Base-by-base conservation (phyloP, 2,888 invertebrate genomes). In the Cynaeus angustus region DNA sequence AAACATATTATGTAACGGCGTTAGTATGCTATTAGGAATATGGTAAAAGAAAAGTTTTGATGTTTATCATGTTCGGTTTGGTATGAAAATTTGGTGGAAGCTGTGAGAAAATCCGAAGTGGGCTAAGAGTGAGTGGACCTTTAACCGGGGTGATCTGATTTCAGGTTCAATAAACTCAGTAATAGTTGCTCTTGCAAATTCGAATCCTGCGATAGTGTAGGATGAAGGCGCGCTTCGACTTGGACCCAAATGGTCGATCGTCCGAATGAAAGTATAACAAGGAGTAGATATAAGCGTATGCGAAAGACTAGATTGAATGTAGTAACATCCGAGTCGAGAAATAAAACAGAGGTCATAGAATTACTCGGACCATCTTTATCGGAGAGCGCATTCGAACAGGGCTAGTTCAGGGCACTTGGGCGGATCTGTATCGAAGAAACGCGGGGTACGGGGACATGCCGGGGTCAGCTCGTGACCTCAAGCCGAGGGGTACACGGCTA, bases 401-500 rank as follows among this genome's bases (percentile, higher is more conserved):
- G 79, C 80, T 80, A 80, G 81, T 81, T 79, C 81, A 79, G 80
- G 79, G 79, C 80, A 77, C 79, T 77, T 80, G 80, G 82, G 80
- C 81, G 83, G 84, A 84, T 84, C 82, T 83, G 82, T 84, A 83
- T 83, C 83, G 83, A 77, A 77, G 79, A 78, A 78, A 75, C 75
- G 80, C 78, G 76, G 74, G 75, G 62, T 68, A 71, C 76, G 75
- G 78, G 76, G 78, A 77, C 75, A 75, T 72, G 76, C 81, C 79
- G 83, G 83, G 85, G 84, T 84, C 84, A 85, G 80, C 84, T 83
- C 83, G 84, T 85, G 85, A 85, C 85, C 85, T 85, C 85, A 84
- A 84, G 85, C 84, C 84, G 83, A 85, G 85, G 84, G 85, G 84
- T 85, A 84, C 84, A 82, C 84, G 83, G 84, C 85, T 83, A 85